Evolutionary conservation across 2,888 invertebrate genomes (phyloP), one percentile per base, ranked within the genome.

Genomic region (Machimus rusticus): DNA sequence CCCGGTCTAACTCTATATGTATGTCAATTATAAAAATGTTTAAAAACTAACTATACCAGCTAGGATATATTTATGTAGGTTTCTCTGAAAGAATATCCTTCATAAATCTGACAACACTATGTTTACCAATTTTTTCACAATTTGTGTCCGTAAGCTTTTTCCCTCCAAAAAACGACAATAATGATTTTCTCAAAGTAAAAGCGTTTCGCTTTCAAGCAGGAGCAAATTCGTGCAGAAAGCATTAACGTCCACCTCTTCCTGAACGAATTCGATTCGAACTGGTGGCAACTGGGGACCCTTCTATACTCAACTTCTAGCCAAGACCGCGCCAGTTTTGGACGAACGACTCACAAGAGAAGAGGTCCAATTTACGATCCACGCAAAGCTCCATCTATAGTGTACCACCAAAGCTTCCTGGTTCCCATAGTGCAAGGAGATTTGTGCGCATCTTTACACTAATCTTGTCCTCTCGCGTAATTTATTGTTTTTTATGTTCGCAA

Each of bases 301-400:
- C 16, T 19, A 12, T 1, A 12, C 74, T 16, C 31, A 16, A n/a
- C 37, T 85, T 14, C 31, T 55, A 6, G 74, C 57, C 0, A 82
- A 79, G 43, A 81, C 43, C 79, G 79, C 87, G 87, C 87, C 87
- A 87, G 87, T 87, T 87, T 87, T 57, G 74, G 81, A 34, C 23
- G 81, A 87, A 86, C 87, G 12, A 31, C 57, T 19, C 43, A 46
- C 19, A 37, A 37, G 66, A 66, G 6, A 84, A 84, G 57, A 66
- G 66, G 79, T 79, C 23, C 23, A 66, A 2, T 14, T 2, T 14
- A 23, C 66, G 28, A 28, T 66, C 66, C 66, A 28, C 12, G 66
- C 1, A 51, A 51, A 51, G 51, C 51, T 51, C 51, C 51, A n/a
- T 19, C 8, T 51, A n/a, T 6, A n/a, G 51, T n/a, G 19, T 23